Evolutionary conservation across 2,113 vertebrate species (phyloP).

Genomic region (Hucho hucho): DNA sequence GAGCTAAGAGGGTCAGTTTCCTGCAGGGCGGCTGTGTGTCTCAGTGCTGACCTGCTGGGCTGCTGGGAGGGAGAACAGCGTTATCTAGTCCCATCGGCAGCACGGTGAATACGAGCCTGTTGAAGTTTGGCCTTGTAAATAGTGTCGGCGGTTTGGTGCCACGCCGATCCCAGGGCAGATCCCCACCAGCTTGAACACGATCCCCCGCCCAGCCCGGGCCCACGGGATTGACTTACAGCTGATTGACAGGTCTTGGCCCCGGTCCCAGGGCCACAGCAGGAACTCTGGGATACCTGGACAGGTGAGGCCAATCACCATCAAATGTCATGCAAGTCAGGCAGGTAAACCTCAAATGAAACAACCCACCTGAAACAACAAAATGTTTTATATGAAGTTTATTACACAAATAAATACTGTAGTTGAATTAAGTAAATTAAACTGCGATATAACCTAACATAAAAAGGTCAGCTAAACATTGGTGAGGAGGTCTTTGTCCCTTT

Average conservation of each 20-base stretch:
- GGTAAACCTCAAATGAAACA: background rate
- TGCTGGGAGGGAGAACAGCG: constrained; percentile 22
- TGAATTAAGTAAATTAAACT: background rate
- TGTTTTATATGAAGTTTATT: background rate
- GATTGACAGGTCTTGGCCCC: constrained; percentile 81
- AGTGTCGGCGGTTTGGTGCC: constrained; percentile 80
- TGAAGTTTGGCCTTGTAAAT: constrained; percentile 75
- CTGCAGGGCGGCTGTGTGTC: background rate
- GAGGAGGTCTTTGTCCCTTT: background rate
- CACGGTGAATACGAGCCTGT: constrained; percentile 64
- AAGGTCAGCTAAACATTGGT: background rate
- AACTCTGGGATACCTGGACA: constrained; percentile 61
- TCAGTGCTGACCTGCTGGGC: background rate
- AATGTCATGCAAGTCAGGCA: background rate
- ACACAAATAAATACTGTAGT: background rate
- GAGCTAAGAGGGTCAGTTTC: background rate
- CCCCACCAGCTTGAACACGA: constrained; percentile 82
- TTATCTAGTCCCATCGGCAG: constrained; percentile 67
- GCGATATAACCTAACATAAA: background rate
- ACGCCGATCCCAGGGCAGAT: constrained; percentile 71
- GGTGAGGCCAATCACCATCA: constrained; percentile 36
- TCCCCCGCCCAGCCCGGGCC: constrained; percentile 73
- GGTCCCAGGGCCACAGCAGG: constrained; percentile 73
- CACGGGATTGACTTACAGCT: constrained; percentile 82
- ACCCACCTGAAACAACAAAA: background rate